Evolutionary conservation across 2,113 vertebrate genomes (phyloP).

Genomic region (Xerus inauris): DNA sequence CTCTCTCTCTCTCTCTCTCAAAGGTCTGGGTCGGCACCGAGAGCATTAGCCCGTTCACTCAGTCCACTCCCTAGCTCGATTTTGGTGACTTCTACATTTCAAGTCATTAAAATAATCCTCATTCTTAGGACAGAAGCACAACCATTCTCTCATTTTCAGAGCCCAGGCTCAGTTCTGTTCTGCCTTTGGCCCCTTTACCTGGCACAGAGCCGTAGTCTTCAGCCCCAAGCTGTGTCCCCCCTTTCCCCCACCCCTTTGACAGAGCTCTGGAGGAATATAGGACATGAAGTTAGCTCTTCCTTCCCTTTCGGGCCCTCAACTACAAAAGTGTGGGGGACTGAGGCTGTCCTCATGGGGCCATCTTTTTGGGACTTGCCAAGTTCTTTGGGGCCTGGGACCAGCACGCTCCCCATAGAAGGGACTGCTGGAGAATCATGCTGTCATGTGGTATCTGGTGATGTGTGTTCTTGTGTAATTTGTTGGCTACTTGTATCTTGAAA

Average conservation of each 20-base stretch:
- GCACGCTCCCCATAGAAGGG: not conserved
- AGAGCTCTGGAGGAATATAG: not conserved
- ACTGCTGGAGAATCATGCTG: not conserved
- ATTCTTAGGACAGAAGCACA: slow-evolving; percentile 49
- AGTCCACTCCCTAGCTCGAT: not conserved
- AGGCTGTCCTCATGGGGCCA: not conserved
- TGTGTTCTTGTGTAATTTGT: slow-evolving; percentile 53
- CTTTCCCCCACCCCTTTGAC: not conserved
- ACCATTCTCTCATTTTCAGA: not conserved
- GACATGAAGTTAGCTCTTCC: not conserved
- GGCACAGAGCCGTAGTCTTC: not conserved
- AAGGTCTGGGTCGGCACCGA: not conserved
- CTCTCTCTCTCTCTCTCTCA: too few species aligned
- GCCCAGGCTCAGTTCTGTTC: not conserved
- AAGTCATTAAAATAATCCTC: not conserved
- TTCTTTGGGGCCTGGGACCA: not conserved
- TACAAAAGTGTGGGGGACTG: not conserved
- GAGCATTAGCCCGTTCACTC: not conserved
- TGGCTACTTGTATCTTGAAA: slow-evolving; percentile 59
- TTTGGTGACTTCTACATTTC: not conserved
- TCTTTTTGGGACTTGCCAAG: not conserved
- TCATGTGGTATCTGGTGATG: not conserved
- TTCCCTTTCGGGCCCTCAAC: not conserved
- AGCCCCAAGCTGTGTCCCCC: not conserved
- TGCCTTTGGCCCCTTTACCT: not conserved